Percentiles rank a stretch among this genome's conserved stretches.
phyloP scores from a whole-genome alignment of 2,113 vertebrate species.

The Ciconia stormi region DNA sequence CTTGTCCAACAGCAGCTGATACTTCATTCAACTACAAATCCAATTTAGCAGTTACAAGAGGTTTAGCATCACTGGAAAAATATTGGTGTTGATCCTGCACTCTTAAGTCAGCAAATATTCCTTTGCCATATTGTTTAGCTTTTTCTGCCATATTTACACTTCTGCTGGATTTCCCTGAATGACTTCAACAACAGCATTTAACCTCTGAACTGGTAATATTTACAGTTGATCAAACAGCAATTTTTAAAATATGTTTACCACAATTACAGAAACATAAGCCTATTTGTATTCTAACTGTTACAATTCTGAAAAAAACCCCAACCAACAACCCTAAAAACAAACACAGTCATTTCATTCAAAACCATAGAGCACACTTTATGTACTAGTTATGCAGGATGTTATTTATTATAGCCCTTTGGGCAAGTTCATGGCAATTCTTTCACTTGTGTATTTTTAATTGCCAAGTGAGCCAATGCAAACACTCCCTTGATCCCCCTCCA shows the following conservation, averaged over 20 bases:
- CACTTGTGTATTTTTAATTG: slow-evolving; percentile 13
- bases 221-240: slow-evolving; percentile 9
- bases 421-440: slow-evolving; percentile 37
- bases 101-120: slow-evolving; percentile 76
- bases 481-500: background rate
- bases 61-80: slow-evolving; percentile 82
- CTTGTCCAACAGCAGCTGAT: slow-evolving; percentile 85
- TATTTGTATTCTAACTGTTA: slow-evolving; percentile 17
- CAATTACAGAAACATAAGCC: slow-evolving; percentile 42
- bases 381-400: background rate
- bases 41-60: slow-evolving; percentile 87
- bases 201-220: slow-evolving; percentile 60
- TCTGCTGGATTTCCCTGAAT: slow-evolving; percentile 49
- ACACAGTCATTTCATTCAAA: slow-evolving; percentile 29
- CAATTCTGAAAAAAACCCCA: background rate
- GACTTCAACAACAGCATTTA: slow-evolving; percentile 49
- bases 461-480: background rate
- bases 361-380: background rate
- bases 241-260: slow-evolving; percentile 37
- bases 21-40: slow-evolving; percentile 91
- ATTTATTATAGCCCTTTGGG: slow-evolving; percentile 28
- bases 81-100: slow-evolving; percentile 77
- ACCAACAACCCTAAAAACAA: slow-evolving; percentile 18
- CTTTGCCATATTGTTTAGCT: slow-evolving; percentile 64
- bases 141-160: slow-evolving; percentile 66